Evolutionary conservation across 2,113 vertebrate genomes (phyloP).

Genomic region (Gopherus flavomarginatus): DNA sequence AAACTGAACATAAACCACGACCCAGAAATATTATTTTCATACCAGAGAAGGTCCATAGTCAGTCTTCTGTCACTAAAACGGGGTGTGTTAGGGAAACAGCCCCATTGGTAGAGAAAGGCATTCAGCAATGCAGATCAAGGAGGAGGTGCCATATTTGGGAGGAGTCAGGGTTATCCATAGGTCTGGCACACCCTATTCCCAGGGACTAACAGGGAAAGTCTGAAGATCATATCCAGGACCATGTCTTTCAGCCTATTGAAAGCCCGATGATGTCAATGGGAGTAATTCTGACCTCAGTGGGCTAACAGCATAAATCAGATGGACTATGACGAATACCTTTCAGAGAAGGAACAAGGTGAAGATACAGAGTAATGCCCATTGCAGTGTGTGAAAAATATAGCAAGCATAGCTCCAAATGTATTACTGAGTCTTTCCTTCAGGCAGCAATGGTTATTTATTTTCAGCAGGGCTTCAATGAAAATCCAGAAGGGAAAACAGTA

Average conservation of each 20-base stretch:
- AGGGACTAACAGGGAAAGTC: background rate
- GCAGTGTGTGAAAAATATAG: background rate
- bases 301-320: background rate
- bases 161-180: background rate
- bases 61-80: background rate
- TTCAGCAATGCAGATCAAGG: background rate
- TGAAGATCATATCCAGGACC: background rate
- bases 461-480: background rate
- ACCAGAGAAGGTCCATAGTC: background rate
- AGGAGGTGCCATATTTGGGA: background rate
- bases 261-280: background rate
- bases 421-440: background rate
- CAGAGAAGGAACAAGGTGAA: background rate
- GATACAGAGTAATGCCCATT: fast-evolving
- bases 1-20: background rate
- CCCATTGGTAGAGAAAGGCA: background rate
- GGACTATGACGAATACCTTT: background rate
- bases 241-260: background rate
- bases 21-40: background rate
- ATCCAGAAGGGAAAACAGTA: background rate
- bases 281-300: background rate
- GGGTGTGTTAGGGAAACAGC: background rate
- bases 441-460: background rate
- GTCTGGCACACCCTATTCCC: background rate
- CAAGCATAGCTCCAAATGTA: background rate